phyloP scores from a whole-genome alignment of 2,113 vertebrate species.

The Manacus vitellinus region DNA sequence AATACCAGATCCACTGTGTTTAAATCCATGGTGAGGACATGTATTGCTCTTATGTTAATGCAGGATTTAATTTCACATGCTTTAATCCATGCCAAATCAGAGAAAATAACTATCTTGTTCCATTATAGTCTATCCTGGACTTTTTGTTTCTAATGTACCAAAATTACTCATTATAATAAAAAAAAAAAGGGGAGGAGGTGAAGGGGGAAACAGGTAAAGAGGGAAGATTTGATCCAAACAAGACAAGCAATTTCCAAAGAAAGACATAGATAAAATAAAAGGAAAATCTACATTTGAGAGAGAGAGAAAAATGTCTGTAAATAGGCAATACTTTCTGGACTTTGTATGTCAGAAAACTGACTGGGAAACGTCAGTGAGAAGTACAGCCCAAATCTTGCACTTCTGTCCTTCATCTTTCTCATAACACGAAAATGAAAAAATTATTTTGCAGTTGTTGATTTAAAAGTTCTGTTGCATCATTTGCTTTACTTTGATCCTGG shows the following conservation, averaged over 20 bases:
- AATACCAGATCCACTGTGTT: background rate
- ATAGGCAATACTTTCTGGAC: background rate
- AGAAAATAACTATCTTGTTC: background rate
- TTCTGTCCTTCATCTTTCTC: background rate
- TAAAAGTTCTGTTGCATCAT: background rate
- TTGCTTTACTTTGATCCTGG: background rate
- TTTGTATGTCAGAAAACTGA: background rate
- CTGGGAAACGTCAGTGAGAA: background rate
- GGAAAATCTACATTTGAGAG: background rate
- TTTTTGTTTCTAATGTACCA: background rate
- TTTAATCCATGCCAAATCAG: background rate
- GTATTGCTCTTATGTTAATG: background rate
- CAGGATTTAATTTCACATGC: background rate
- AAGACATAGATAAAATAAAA: background rate
- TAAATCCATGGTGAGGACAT: background rate
- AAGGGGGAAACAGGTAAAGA: rapidly evolving
- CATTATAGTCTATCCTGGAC: background rate
- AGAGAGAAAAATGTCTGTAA: background rate
- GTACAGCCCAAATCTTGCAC: background rate
- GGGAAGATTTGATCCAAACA: background rate
- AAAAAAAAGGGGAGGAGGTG: rapidly evolving
- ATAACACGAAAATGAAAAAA: background rate
- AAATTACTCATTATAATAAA: background rate
- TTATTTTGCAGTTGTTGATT: background rate
- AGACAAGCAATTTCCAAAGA: background rate